Conservation (phyloP, 2,888 invertebrate species). For the Apantesis nais region DNA sequence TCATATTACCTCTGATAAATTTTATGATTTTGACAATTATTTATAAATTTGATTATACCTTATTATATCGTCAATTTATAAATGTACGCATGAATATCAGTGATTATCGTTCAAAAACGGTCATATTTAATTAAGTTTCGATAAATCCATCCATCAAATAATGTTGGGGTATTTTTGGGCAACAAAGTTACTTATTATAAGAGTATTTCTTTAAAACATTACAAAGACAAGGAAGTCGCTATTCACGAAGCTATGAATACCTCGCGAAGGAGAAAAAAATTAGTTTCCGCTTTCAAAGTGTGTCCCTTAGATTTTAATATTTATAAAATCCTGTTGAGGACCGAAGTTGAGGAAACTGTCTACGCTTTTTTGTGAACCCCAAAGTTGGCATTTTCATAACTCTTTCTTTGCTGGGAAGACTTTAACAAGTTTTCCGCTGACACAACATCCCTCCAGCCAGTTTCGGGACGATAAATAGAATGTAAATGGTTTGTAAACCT, state of each 20-base stretch:
- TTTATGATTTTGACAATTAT: conserved; percentile 11
- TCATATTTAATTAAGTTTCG: conserved; percentile 30
- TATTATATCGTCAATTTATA: conserved; percentile 21
- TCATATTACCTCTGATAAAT: conserved; percentile 43
- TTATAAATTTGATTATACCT: conserved; percentile 16
- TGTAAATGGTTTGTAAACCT: conserved; percentile 56
- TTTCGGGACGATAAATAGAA: conserved; percentile 55
- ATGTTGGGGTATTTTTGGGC: conserved; percentile 19
- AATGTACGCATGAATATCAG: conserved; percentile 16
- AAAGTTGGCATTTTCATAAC: conserved; percentile 81
- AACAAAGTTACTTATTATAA: conserved; percentile 32
- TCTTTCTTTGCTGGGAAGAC: conserved; percentile 72
- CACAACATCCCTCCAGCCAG: conserved; percentile 57
- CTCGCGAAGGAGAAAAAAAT: conserved; percentile 63
- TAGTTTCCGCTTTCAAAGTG: conserved; percentile 67
- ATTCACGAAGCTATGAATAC: conserved; percentile 57
- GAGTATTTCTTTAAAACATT: conserved; percentile 34
- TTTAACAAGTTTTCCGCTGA: conserved; percentile 78
- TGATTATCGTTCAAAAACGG: conserved; percentile 10
- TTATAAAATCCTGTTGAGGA: conserved; percentile 75
- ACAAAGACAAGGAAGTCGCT: conserved; percentile 43
- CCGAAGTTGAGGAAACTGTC: conserved; percentile 70
- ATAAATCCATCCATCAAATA: conserved; percentile 19
- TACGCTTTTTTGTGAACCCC: conserved; percentile 69
- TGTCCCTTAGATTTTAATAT: conserved; percentile 74